Percentiles rank a stretch among this genome's conserved stretches.
phyloP scores from a whole-genome alignment of 2,797 vertebrate species.

The Centropyge bicolor region DNA sequence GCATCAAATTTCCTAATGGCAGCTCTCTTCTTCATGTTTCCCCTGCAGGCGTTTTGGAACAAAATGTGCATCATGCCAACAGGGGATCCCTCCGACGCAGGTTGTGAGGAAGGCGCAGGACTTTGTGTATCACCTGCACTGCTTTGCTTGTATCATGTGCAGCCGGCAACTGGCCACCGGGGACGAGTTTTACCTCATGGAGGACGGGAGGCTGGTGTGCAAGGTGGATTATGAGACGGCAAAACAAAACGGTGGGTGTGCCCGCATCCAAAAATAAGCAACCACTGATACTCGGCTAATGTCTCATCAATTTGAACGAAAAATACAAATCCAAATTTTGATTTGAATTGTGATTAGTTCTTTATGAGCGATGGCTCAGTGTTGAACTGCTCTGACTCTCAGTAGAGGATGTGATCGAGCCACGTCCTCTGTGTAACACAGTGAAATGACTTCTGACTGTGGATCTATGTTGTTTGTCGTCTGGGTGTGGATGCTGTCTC shows the following conservation, averaged over 20 bases:
- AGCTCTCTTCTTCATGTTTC: constrained; percentile 31
- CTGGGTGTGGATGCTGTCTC: constrained; percentile 59
- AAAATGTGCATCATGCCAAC: constrained; percentile 98
- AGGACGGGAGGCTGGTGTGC: constrained; percentile 96
- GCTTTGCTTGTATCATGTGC: constrained; percentile 98
- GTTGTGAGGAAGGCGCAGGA: constrained; percentile 98
- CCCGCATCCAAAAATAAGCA: background rate
- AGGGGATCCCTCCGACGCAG: constrained; percentile 98
- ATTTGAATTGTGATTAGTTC: background rate
- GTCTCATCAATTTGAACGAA: background rate
- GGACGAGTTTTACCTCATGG: constrained; percentile 99
- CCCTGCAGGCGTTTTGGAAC: constrained; percentile 94
- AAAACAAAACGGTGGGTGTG: constrained; percentile 94
- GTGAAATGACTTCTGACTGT: constrained; percentile 54
- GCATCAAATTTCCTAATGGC: constrained; percentile 43
- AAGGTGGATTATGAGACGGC: constrained; percentile 98
- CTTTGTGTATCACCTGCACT: constrained; percentile 98
- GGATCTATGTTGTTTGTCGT: constrained; percentile 71
- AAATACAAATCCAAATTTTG: background rate
- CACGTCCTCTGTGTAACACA: constrained; percentile 34
- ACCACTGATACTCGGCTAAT: background rate
- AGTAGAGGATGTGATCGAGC: constrained; percentile 27
- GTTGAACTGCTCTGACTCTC: constrained; percentile 1
- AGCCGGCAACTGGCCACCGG: constrained; percentile 96
- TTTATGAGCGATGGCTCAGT: background rate